These are phyloP conservation scores for Centropristis striata DNA, from an alignment of 2,113 vertebrate genomes.

Conservation along the genomic window DNA sequence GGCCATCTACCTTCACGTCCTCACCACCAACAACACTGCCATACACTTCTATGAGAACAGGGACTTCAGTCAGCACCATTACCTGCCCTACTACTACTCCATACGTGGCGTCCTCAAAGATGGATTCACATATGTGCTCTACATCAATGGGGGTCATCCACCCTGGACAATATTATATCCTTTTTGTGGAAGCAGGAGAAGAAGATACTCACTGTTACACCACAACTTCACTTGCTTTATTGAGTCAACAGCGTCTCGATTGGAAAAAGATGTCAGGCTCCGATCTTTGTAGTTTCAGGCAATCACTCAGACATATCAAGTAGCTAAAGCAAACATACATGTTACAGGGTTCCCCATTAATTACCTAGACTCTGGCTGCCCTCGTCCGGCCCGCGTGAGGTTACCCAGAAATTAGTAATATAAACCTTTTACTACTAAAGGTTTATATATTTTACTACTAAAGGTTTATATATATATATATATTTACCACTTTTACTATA, in stretches of 20 bases:
- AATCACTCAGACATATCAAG: too few species aligned
- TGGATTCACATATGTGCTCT: conserved; percentile 98
- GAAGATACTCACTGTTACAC: not conserved
- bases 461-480: too few species aligned
- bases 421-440: too few species aligned
- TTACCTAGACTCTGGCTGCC: too few species aligned
- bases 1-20: conserved; percentile 98
- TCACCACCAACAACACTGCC: conserved; percentile 97
- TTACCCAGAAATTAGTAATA: too few species aligned
- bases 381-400: too few species aligned
- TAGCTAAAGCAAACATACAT: too few species aligned
- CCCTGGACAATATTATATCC: conserved; percentile 99
- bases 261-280: too few species aligned
- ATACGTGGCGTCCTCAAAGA: conserved; percentile 98
- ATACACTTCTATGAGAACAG: conserved; percentile 99
- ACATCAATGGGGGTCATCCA: conserved; percentile 97
- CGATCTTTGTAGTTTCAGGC: too few species aligned
- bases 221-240: not conserved
- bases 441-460: too few species aligned
- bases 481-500: too few species aligned
- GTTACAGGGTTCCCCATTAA: too few species aligned
- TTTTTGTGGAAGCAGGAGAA: conserved; percentile 70
- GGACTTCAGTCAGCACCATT: conserved; percentile 99
- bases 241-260: not conserved
- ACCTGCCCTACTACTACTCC: conserved; percentile 98